Conservation (phyloP, 1,140 invertebrate species). For the Bombus soroeensis region DNA sequence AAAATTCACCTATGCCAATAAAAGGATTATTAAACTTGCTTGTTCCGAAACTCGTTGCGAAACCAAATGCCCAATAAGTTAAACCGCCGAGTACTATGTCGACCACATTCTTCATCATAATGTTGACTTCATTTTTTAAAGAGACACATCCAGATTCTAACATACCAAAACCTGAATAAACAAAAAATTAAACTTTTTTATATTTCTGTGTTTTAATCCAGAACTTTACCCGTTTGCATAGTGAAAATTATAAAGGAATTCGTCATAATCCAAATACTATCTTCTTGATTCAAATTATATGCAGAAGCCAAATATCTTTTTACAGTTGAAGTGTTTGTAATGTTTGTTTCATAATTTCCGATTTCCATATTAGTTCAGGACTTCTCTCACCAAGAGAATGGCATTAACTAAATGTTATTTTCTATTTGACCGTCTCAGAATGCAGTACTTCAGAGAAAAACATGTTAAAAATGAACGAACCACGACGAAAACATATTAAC, state of each 20-base stretch:
- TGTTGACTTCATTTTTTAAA: conserved; percentile 97
- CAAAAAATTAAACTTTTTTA: not conserved
- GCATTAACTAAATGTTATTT: conserved; percentile 19
- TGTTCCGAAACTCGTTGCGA: conserved; percentile 94
- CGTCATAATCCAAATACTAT: conserved; percentile 96
- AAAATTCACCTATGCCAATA: conserved; percentile 88
- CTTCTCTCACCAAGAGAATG: not conserved
- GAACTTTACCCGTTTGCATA: conserved; percentile 94
- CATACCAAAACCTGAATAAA: conserved; percentile 91
- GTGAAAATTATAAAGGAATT: conserved; percentile 98
- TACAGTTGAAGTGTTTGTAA: conserved; percentile 32
- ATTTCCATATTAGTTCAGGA: conserved; percentile 40
- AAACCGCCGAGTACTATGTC: conserved; percentile 96
- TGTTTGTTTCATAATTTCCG: conserved; percentile 34
- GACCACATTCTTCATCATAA: conserved; percentile 98
- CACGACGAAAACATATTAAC: conserved; percentile 65
- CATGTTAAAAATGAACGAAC: conserved; percentile 64
- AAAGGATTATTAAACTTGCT: conserved; percentile 88
- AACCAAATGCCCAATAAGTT: conserved; percentile 97
- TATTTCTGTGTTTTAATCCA: not conserved
- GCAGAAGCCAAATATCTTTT: conserved; percentile 68
- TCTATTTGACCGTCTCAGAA: not conserved
- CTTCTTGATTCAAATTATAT: conserved; percentile 87
- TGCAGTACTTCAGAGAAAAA: conserved; percentile 58
- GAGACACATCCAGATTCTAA: conserved; percentile 96